phyloP scores from a whole-genome alignment of 2,797 vertebrate genomes.

The Sebastes taczanowskii region DNA sequence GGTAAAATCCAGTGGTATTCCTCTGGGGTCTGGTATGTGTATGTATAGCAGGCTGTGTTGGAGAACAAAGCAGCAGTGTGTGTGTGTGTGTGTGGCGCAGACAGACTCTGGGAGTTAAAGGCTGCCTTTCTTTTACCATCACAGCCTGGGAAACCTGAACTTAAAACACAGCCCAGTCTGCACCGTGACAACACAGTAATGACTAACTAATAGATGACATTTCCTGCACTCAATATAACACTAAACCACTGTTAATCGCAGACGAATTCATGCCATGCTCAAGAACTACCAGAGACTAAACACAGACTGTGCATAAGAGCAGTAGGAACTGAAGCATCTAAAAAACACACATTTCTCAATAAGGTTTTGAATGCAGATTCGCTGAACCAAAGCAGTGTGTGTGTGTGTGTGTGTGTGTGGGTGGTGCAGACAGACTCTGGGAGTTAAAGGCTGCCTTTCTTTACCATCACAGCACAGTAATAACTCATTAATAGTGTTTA shows the following conservation, averaged over 20 bases:
- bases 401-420: conserved; percentile 9
- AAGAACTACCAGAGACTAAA: too few species aligned
- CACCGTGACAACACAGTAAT: not conserved
- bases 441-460: conserved; percentile 42
- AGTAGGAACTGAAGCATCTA: too few species aligned
- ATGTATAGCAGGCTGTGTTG: conserved; percentile 11
- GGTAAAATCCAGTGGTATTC: too few species aligned
- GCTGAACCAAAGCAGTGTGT: conserved; percentile 37
- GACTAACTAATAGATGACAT: not conserved
- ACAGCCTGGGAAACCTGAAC: conserved; percentile 27
- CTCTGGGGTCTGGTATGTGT: conserved; percentile 18
- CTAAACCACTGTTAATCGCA: not conserved
- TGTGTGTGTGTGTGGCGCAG: conserved; percentile 25
- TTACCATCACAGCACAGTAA: not conserved
- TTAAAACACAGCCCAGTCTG: not conserved
- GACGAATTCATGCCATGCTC: not conserved
- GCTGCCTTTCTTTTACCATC: conserved; percentile 32
- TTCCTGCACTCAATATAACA: not conserved
- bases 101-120: conserved; percentile 20
- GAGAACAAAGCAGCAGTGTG: conserved; percentile 57
- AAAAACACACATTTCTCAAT: too few species aligned
- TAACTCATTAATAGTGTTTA: not conserved
- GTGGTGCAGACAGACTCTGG: conserved; percentile 3
- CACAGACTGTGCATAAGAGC: too few species aligned
- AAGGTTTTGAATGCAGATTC: not conserved